These are phyloP conservation scores for Anagrus nilaparvatae DNA, from an alignment of 1,140 invertebrate genomes.

Conservation along the genomic window DNA sequence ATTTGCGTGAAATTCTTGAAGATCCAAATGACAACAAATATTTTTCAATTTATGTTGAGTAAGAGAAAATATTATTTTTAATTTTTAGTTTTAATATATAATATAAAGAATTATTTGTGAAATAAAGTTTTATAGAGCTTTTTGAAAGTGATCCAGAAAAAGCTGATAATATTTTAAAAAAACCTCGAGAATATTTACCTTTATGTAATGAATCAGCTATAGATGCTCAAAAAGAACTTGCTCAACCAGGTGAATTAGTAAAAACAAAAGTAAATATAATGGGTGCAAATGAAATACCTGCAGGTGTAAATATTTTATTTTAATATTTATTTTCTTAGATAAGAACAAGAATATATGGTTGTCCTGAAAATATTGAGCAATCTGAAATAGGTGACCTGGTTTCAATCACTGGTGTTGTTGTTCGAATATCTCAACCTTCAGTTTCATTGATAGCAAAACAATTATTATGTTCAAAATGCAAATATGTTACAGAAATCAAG, in stretches of 20 bases:
- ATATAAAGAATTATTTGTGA: slow-evolving; percentile 23
- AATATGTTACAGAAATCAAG: slow-evolving; percentile 52
- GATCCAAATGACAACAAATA: slow-evolving; percentile 27
- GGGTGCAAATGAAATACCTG: slow-evolving; percentile 31
- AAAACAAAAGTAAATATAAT: slow-evolving; percentile 60
- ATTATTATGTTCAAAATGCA: slow-evolving; percentile 71
- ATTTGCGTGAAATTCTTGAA: slow-evolving; percentile 39
- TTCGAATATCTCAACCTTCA: slow-evolving; percentile 63
- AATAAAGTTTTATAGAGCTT: slow-evolving; percentile 56
- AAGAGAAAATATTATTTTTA: slow-evolving; percentile 17
- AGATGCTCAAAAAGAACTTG: slow-evolving; percentile 48
- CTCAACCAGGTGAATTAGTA: slow-evolving; percentile 38
- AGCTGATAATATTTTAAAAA: slow-evolving; percentile 46
- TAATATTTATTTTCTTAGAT: slow-evolving; percentile 12
- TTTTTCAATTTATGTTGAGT: slow-evolving; percentile 44
- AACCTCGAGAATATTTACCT: slow-evolving; percentile 46
- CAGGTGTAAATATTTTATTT: slow-evolving; percentile 5
- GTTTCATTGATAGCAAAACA: slow-evolving; percentile 65
- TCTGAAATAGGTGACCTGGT: slow-evolving; percentile 45
- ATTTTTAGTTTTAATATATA: slow-evolving; percentile 1
- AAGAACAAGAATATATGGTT: slow-evolving; percentile 28
- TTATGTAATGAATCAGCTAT: slow-evolving; percentile 53
- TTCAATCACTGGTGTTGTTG: slow-evolving; percentile 56
- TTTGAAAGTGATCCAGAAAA: slow-evolving; percentile 48
- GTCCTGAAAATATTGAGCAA: slow-evolving; percentile 25